Evolutionary conservation across 2,888 invertebrate species (phyloP).

Genomic region (Cryptocheilus praepositus): DNA sequence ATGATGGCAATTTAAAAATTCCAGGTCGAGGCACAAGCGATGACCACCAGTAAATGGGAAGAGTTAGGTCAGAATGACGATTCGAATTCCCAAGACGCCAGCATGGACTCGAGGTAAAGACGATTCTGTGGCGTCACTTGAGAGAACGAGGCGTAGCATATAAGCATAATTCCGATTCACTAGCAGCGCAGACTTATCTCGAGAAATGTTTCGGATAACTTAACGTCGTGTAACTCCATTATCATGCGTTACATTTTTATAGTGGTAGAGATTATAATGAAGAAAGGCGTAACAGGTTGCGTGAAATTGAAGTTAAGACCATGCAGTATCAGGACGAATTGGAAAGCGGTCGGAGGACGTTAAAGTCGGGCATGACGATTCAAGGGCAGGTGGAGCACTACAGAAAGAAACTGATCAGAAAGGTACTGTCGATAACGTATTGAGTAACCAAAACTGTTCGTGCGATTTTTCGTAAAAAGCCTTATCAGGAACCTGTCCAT

Average conservation of each 20-base stretch:
- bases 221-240: constrained; percentile 5
- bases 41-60: constrained; percentile 94
- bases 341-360: constrained; percentile 87
- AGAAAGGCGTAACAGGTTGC: constrained; percentile 83
- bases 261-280: constrained; percentile 79
- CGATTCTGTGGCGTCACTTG: not conserved
- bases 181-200: constrained; percentile 6
- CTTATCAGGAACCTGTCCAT: too few species aligned
- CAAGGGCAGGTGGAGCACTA: constrained; percentile 93
- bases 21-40: constrained; percentile 84
- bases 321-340: constrained; percentile 97
- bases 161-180: constrained; percentile 1
- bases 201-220: constrained; percentile 10
- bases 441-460: too few species aligned
- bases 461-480: too few species aligned
- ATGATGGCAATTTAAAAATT: not conserved
- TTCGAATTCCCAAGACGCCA: constrained; percentile 74
- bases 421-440: constrained; percentile 76
- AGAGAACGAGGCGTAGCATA: not conserved
- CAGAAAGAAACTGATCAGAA: constrained; percentile 89
- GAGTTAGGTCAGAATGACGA: constrained; percentile 79
- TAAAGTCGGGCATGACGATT: constrained; percentile 85
- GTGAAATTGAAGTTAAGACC: constrained; percentile 96
- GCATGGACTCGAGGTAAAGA: constrained; percentile 72
- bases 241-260: constrained; percentile 20